A percentile compares a stretch with the other conserved stretches of the same genome.
phyloP scores from a whole-genome alignment of 2,888 invertebrate genomes.

The Aporophyla lueneburgensis region DNA sequence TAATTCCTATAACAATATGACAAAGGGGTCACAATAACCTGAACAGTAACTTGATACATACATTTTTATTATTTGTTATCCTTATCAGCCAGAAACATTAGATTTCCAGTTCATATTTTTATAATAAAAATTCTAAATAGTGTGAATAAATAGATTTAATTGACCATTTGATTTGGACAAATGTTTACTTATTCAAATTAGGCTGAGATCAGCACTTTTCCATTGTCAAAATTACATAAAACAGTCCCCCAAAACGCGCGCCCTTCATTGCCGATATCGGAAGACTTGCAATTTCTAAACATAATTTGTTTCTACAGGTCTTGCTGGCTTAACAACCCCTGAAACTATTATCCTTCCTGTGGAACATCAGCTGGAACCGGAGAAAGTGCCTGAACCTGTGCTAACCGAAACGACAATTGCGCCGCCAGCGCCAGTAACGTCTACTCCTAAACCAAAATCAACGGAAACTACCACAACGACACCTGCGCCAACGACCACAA shows the following conservation, averaged over 20 bases:
- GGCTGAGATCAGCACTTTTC: neutral
- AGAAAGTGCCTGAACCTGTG: neutral
- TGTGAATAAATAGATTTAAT: neutral
- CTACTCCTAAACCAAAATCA: neutral
- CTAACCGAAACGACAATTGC: neutral
- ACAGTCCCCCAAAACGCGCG: too few relatives aligned
- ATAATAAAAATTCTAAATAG: neutral
- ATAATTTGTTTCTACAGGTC: slow-evolving; percentile 31
- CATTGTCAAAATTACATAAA: too few relatives aligned
- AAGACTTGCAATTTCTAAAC: neutral
- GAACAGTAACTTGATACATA: slow-evolving; percentile 10
- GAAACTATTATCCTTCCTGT: neutral
- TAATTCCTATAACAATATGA: neutral
- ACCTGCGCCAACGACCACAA: neutral
- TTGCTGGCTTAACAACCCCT: slow-evolving; percentile 7
- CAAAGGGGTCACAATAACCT: neutral
- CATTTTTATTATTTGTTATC: neutral
- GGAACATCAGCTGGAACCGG: neutral
- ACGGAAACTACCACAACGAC: neutral
- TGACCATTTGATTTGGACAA: too few relatives aligned
- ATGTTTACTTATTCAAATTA: neutral
- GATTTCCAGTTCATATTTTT: neutral
- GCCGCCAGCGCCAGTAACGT: neutral
- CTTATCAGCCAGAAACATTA: neutral
- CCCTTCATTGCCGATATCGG: neutral